Evolutionary conservation across 2,113 vertebrate genomes (phyloP), one percentile per base, ranked within the genome.

Genomic region (Equus quagga): DNA sequence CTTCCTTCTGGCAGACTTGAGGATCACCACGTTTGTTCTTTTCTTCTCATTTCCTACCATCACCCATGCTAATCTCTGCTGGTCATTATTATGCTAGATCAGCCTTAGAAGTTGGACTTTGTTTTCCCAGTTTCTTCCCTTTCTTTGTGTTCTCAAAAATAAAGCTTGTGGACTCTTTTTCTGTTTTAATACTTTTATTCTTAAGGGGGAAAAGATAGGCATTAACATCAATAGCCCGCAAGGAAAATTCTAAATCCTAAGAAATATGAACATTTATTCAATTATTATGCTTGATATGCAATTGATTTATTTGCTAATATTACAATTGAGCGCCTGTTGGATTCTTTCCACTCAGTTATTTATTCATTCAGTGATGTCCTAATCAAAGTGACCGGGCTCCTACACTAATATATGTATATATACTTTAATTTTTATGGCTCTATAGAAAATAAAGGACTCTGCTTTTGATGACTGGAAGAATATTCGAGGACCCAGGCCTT

Each of bases 391-490:
- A 21, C 51, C 89, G 51, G 11, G 41, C 33, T 81, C 21, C 81
- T 58, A 65, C 6, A 21, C 18, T 98, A 94, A 98, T 78, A 36
- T 49, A 76, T 72, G 87, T 75, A 64, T 49, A 76, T 72, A 89
- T 75, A 64, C 87, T 69, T 97, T 97, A 92, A 96, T 73, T 98
- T 51, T 85, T 98, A 33, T 98, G 98, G 97, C 58, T 96, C 33
- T 98, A 72, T 98, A 99, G 99, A 99, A 99, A 98, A 81, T 99
- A 95, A 98, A 99, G 69, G 97, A 99, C 21, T 14, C 95, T 10
- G 95, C 99, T 80, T 97, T 99, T 98, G 98, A 99, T 2, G 98
- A 99, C n/a, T 99, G 99, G 99, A 99, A 98, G 97, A 99, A 99
- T 98, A 99, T 99, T 98, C 99, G 99, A 93, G 99, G 99, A 28